Evolutionary conservation across 1,140 invertebrate species (phyloP).

Genomic region (Ctenoplectra terminalis): DNA sequence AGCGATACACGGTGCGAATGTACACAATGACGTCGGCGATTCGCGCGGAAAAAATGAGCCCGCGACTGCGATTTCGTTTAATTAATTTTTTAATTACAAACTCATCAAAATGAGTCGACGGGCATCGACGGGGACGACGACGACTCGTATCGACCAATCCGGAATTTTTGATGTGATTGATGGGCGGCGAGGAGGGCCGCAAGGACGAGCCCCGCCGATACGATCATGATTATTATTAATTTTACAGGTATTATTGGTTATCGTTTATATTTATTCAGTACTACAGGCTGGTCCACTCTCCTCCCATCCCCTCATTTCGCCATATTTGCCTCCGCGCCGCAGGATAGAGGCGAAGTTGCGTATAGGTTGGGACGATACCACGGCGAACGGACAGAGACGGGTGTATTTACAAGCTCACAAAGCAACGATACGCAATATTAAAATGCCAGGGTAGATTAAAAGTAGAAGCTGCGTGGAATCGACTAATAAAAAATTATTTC

Average conservation of each 20-base stretch:
- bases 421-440: constrained; percentile 68
- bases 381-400: constrained; percentile 6
- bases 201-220: constrained; percentile 53
- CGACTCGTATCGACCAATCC: constrained; percentile 57
- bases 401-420: constrained; percentile 63
- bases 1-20: constrained; percentile 54
- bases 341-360: constrained; percentile 49
- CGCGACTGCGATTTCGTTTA: constrained; percentile 74
- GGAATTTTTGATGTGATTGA: constrained; percentile 69
- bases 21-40: constrained; percentile 67
- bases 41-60: constrained; percentile 70
- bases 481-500: constrained; percentile 64
- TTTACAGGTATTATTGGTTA: constrained; percentile 69
- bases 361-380: constrained; percentile 4
- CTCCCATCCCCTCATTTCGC: too few species aligned
- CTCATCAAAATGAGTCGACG: constrained; percentile 65
- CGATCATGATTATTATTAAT: constrained; percentile 68
- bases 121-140: constrained; percentile 2
- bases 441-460: constrained; percentile 61
- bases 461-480: constrained; percentile 57
- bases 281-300: constrained; percentile 17
- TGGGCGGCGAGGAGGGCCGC: constrained; percentile 50
- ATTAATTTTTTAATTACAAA: constrained; percentile 77
- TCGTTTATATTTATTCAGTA: constrained; percentile 70
- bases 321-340: constrained; percentile 57